Percentiles rank a stretch among this genome's conserved stretches.
Evolutionary conservation across 2,888 invertebrate genomes (phyloP).

Genomic region (Chaetogeoica ovagalla): DNA sequence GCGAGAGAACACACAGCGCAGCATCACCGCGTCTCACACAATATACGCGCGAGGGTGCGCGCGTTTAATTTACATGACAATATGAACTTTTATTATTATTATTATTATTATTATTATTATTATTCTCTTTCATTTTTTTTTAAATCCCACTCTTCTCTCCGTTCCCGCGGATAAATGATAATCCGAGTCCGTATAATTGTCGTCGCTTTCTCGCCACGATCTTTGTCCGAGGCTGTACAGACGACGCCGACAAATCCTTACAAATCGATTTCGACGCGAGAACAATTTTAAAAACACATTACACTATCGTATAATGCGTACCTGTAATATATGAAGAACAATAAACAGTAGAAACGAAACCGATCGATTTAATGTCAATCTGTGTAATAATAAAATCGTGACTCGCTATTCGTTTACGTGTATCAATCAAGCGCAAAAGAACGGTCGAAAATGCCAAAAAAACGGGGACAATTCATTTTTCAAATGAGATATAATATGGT

Average conservation of each 20-base stretch:
- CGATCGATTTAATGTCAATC: no score
- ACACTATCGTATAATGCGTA: no score
- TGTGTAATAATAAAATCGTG: no score
- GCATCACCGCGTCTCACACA: neutral
- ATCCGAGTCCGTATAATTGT: conserved; percentile 20
- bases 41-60: neutral
- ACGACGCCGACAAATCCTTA: neutral
- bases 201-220: neutral
- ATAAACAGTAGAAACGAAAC: no score
- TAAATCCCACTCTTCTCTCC: neutral
- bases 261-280: no score
- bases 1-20: neutral
- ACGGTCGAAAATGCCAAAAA: no score
- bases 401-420: no score
- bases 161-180: neutral
- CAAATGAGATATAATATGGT: no score
- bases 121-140: neutral
- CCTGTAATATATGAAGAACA: no score
- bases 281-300: no score
- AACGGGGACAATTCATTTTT: no score
- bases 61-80: conserved; percentile 43
- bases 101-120: conserved; percentile 1
- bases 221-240: neutral
- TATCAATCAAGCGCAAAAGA: no score
- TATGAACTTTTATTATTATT: conserved; percentile 24